Evolutionary conservation across 2,797 vertebrate genomes (phyloP).

Genomic region (Masticophis lateralis): DNA sequence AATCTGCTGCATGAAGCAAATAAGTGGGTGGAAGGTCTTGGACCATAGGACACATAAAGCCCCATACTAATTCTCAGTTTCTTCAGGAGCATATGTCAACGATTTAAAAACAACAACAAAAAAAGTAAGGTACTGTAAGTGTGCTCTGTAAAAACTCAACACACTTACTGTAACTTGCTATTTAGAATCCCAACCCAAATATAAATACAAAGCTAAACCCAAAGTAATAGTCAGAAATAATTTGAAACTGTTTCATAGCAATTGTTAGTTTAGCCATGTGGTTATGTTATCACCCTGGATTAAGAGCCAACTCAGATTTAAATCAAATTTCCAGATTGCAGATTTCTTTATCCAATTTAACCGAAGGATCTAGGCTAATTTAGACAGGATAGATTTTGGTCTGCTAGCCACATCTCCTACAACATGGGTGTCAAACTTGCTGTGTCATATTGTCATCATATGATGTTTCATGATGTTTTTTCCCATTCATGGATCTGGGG

Average conservation of each 20-base stretch:
- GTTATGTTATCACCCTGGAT: not conserved
- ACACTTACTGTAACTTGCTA: not conserved
- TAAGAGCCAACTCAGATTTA: not conserved
- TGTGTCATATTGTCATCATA: too few relatives aligned
- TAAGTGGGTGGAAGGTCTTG: not conserved
- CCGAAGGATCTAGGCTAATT: not conserved
- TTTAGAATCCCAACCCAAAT: not conserved
- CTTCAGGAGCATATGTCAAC: not conserved
- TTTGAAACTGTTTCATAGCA: not conserved
- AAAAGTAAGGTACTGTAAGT: not conserved
- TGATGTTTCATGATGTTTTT: too few relatives aligned
- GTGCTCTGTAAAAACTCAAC: not conserved
- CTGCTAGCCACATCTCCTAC: too few relatives aligned
- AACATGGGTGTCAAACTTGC: too few relatives aligned
- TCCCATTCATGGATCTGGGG: too few relatives aligned
- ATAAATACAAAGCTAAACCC: not conserved
- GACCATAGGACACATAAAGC: not conserved
- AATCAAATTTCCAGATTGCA: not conserved
- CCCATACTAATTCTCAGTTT: not conserved
- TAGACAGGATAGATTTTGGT: too few relatives aligned
- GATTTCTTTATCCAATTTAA: not conserved
- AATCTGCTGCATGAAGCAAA: not conserved
- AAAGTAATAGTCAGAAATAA: not conserved
- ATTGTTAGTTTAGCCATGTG: not conserved
- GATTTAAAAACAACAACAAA: not conserved